Evolutionary conservation across 2,797 vertebrate genomes (phyloP).

Genomic region (Salmo trutta): DNA sequence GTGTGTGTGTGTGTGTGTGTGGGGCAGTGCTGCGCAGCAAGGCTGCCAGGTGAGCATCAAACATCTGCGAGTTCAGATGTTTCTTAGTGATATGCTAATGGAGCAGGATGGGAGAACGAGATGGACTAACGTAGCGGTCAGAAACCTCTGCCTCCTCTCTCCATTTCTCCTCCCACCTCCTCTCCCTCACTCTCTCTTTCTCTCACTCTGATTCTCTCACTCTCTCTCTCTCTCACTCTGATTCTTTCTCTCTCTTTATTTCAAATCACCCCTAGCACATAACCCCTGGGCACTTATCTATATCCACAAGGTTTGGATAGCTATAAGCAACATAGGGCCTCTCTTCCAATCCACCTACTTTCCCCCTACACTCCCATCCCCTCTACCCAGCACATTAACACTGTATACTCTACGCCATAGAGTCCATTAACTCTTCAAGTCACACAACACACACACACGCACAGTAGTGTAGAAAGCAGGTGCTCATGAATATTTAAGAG

Average conservation of each 20-base stretch:
- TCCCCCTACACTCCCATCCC: no score
- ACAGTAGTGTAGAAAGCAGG: slow-evolving; percentile 51
- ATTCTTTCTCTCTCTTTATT: neutral
- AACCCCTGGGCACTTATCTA: slow-evolving; percentile 17
- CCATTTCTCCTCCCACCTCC: neutral
- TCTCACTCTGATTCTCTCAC: neutral
- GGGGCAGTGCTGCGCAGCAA: slow-evolving; percentile 36
- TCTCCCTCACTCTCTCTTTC: neutral
- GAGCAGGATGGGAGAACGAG: slow-evolving; percentile 64
- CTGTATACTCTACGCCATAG: neutral
- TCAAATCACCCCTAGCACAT: neutral
- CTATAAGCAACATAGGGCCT: no score
- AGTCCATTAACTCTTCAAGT: neutral
- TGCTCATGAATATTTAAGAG: slow-evolving; percentile 65
- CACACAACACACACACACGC: neutral
- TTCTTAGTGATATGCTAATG: slow-evolving; percentile 78
- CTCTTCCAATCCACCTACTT: no score
- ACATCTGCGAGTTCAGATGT: slow-evolving; percentile 79
- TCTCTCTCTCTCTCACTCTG: neutral
- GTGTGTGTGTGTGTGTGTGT: slow-evolving; percentile 45
- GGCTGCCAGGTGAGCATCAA: slow-evolving; percentile 70
- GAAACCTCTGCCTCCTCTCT: slow-evolving; percentile 55
- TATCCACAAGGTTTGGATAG: neutral
- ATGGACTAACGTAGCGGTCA: slow-evolving; percentile 68
- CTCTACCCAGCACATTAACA: slow-evolving; percentile 10